phyloP scores from a whole-genome alignment of 2,888 invertebrate species.

The Phalera bucephala region DNA sequence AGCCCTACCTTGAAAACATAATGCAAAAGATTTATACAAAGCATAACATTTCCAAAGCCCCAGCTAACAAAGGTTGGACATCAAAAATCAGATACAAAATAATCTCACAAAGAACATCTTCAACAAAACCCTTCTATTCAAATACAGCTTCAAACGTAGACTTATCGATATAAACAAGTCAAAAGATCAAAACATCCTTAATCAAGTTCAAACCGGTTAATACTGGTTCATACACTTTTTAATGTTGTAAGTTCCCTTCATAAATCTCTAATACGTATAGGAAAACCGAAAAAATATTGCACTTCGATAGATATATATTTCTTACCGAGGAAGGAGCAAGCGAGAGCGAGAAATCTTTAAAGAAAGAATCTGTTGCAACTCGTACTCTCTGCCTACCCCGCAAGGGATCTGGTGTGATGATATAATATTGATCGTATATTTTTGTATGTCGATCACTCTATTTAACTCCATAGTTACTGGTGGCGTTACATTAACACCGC shows the following conservation, averaged over 20 bases:
- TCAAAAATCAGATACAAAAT: conserved; percentile 1
- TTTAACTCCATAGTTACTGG: too few species aligned
- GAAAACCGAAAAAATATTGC: too few species aligned
- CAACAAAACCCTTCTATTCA: conserved; percentile 8
- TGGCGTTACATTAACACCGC: too few species aligned
- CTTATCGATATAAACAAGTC: conserved; percentile 29
- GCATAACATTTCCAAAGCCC: background rate
- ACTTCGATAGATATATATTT: too few species aligned
- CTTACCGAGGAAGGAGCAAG: too few species aligned
- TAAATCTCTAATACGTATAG: too few species aligned
- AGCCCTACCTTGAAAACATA: background rate
- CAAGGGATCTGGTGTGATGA: too few species aligned
- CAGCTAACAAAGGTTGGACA: background rate
- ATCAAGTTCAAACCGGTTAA: conserved; percentile 36
- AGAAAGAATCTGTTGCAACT: too few species aligned
- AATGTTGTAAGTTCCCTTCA: background rate
- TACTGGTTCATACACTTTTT: conserved; percentile 21
- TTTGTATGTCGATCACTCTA: too few species aligned
- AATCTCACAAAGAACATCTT: conserved; percentile 2
- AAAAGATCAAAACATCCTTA: conserved; percentile 29
- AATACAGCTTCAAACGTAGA: conserved; percentile 8
- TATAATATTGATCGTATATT: too few species aligned
- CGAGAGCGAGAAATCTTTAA: too few species aligned
- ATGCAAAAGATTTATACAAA: background rate
- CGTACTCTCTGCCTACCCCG: too few species aligned